Evolutionary conservation across 2,888 invertebrate genomes (phyloP).

Genomic region (Amphipyra tragopoginis): DNA sequence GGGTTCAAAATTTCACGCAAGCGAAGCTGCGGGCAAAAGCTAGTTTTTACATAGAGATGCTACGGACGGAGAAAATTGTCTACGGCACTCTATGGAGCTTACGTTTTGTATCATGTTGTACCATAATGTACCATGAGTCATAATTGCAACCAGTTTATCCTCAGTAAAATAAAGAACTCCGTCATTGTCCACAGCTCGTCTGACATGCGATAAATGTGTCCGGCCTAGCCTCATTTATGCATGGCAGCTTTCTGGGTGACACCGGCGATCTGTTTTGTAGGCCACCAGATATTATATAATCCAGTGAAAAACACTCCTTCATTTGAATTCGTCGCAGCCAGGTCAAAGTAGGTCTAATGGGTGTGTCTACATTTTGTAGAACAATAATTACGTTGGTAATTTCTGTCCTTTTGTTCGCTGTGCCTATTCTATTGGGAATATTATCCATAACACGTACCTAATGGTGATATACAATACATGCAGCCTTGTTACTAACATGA

Average conservation of each 20-base stretch:
- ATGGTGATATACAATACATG: background rate
- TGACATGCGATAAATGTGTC: conserved; percentile 43
- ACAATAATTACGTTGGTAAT: conserved; percentile 21
- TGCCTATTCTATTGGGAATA: conserved; percentile 33
- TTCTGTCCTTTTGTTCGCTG: conserved; percentile 15
- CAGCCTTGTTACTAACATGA: conserved; percentile 6
- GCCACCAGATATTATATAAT: conserved; percentile 4
- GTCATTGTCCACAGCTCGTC: conserved; percentile 12
- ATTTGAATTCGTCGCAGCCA: conserved; percentile 16
- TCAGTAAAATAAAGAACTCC: conserved; percentile 14
- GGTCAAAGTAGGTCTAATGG: conserved; percentile 4
- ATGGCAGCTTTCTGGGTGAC: conserved; percentile 25
- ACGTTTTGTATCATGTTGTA: too few relatives aligned
- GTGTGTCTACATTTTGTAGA: conserved; percentile 21
- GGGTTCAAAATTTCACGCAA: too few relatives aligned
- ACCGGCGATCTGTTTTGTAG: conserved; percentile 4
- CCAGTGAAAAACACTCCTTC: conserved; percentile 11
- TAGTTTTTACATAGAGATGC: too few relatives aligned
- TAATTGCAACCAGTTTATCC: conserved; percentile 5
- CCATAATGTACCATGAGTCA: too few relatives aligned
- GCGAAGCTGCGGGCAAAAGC: too few relatives aligned
- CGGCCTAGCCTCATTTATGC: conserved; percentile 37
- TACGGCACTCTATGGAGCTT: too few relatives aligned
- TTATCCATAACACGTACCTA: conserved; percentile 5
- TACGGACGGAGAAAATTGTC: too few relatives aligned